Conservation (phyloP, 1,140 invertebrate genomes). For the Pseudobourletiella spinata region DNA sequence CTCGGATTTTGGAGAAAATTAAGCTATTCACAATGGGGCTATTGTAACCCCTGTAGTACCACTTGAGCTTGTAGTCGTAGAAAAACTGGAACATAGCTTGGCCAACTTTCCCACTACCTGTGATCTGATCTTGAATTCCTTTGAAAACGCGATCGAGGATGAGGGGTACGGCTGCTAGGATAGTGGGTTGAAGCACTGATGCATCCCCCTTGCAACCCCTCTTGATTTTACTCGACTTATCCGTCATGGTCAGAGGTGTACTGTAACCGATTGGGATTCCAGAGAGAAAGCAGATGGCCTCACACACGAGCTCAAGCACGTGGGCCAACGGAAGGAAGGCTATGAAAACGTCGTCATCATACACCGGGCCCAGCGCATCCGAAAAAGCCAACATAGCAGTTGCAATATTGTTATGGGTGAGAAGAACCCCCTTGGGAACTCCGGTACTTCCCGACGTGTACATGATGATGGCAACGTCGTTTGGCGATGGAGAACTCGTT, state of each 20-base stretch:
- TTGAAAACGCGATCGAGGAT: slow-evolving; percentile 94
- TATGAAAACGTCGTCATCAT: slow-evolving; percentile 62
- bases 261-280: slow-evolving; percentile 96
- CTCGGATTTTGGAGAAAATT: slow-evolving; percentile 66
- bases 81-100: slow-evolving; percentile 81
- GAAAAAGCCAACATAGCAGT: slow-evolving; percentile 78
- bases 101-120: slow-evolving; percentile 60
- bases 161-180: slow-evolving; percentile 88
- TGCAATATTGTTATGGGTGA: slow-evolving; percentile 85
- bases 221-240: slow-evolving; percentile 92
- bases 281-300: slow-evolving; percentile 49
- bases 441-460: slow-evolving; percentile 93
- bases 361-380: slow-evolving; percentile 44
- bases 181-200: slow-evolving; percentile 77
- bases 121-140: slow-evolving; percentile 84
- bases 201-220: slow-evolving; percentile 61
- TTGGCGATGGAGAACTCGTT: slow-evolving; percentile 48
- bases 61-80: slow-evolving; percentile 80
- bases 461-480: slow-evolving; percentile 88
- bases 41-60: slow-evolving; percentile 71
- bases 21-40: slow-evolving; percentile 72
- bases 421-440: slow-evolving; percentile 72
- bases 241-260: slow-evolving; percentile 87
- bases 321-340: slow-evolving; percentile 95
- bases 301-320: slow-evolving; percentile 68